Evolutionary conservation across 92 coral and sea anemone genomes (phyloP).

Genomic region (Epizoanthus fatuus): DNA sequence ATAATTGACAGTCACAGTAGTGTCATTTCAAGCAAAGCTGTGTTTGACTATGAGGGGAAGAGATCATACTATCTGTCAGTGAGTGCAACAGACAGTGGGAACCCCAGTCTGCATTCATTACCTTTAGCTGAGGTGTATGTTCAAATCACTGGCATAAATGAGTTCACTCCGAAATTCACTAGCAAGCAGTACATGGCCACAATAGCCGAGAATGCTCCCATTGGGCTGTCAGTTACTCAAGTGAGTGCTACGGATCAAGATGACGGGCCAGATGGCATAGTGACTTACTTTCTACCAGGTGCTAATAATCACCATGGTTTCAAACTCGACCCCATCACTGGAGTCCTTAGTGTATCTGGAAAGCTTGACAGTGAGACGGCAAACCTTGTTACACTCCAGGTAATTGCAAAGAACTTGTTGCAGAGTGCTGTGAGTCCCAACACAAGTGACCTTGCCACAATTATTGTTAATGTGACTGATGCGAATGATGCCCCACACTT

Average conservation of each 20-base stretch:
- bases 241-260: constrained; percentile 94
- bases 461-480: constrained; percentile 86
- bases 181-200: constrained; percentile 71
- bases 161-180: constrained; percentile 81
- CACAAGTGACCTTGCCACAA: constrained; percentile 83
- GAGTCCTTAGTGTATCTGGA: constrained; percentile 87
- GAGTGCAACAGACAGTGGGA: constrained; percentile 87
- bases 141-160: constrained; percentile 86
- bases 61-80: constrained; percentile 61
- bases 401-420: constrained; percentile 86
- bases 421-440: constrained; percentile 83
- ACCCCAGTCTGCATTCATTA: constrained; percentile 74
- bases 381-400: constrained; percentile 77
- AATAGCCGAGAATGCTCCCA: constrained; percentile 91
- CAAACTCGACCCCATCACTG: constrained; percentile 76
- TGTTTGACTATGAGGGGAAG: constrained; percentile 87
- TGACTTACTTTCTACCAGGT: constrained; percentile 83
- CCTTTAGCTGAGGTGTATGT: constrained; percentile 76
- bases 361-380: constrained; percentile 83
- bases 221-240: constrained; percentile 81
- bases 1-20: constrained; percentile 81
- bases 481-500: constrained; percentile 96
- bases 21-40: constrained; percentile 70
- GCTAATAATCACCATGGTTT: constrained; percentile 83
- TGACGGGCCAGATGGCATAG: constrained; percentile 89